A percentile compares a stretch with the other conserved stretches of the same genome.
phyloP scores from a whole-genome alignment of 2,113 vertebrate genomes.

The Chrysochloris asiatica region DNA sequence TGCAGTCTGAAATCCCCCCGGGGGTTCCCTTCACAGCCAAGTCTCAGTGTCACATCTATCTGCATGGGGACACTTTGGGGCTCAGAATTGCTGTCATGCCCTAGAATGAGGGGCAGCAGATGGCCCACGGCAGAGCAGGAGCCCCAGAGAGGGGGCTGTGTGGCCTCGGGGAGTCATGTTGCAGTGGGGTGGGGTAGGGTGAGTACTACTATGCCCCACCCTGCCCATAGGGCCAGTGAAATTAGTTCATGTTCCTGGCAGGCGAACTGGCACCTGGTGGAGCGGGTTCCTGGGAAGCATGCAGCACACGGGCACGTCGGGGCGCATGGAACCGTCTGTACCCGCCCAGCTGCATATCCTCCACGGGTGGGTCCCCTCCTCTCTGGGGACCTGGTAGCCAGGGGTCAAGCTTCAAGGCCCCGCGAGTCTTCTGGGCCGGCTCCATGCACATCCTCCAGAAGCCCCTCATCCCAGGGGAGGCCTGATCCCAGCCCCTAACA shows the following conservation, averaged over 20 bases:
- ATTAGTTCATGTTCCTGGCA: conserved; percentile 64
- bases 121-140: not conserved
- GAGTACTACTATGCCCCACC: not conserved
- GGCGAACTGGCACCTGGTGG: not conserved
- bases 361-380: too few species aligned
- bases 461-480: not conserved
- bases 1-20: too few species aligned
- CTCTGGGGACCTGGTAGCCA: too few species aligned
- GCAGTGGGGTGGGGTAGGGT: conserved; percentile 26
- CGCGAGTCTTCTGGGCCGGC: too few species aligned
- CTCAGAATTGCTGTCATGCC: too few species aligned
- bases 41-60: not conserved
- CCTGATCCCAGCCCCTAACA: too few species aligned
- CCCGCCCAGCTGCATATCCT: not conserved
- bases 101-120: not conserved
- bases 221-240: not conserved
- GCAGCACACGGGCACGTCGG: not conserved
- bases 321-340: not conserved
- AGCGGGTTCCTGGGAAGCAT: not conserved
- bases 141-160: not conserved
- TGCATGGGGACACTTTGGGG: too few species aligned
- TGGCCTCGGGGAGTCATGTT: not conserved
- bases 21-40: not conserved
- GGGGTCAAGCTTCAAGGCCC: not conserved
- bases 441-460: not conserved